phyloP scores from a whole-genome alignment of 2,113 vertebrate genomes.

The Phodopus roborovskii region DNA sequence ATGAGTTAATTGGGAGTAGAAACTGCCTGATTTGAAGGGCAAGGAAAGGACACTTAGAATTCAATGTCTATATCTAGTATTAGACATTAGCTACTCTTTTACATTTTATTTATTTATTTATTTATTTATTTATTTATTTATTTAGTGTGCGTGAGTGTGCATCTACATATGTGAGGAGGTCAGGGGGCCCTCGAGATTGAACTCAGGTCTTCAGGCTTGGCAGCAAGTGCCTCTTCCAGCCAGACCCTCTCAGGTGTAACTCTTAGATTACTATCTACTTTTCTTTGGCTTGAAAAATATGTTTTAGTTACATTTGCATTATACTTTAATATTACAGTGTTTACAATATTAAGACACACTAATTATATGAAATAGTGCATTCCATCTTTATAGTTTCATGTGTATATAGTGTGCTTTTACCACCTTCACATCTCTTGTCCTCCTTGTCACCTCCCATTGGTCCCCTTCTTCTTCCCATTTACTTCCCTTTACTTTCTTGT shows the following conservation, averaged over 20 bases:
- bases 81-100: neutral
- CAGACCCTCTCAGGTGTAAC: neutral
- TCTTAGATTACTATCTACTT: neutral
- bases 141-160: neutral
- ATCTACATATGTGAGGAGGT: neutral
- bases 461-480: neutral
- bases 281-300: neutral
- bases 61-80: neutral
- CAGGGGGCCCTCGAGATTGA: neutral
- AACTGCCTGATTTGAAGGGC: neutral
- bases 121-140: neutral
- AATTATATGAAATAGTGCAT: neutral
- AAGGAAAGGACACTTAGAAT: neutral
- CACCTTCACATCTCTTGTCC: neutral
- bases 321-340: neutral
- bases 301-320: too few relatives aligned
- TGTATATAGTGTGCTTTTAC: neutral
- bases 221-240: neutral
- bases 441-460: too few relatives aligned
- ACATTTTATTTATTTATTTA: neutral
- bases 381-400: too few relatives aligned
- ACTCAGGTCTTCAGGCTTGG: neutral
- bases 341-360: neutral
- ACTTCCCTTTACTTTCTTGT: neutral
- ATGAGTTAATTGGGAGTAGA: neutral